These are phyloP conservation scores for Rattus rattus DNA, from an alignment of 2,113 vertebrate species.

Conservation along the genomic window DNA sequence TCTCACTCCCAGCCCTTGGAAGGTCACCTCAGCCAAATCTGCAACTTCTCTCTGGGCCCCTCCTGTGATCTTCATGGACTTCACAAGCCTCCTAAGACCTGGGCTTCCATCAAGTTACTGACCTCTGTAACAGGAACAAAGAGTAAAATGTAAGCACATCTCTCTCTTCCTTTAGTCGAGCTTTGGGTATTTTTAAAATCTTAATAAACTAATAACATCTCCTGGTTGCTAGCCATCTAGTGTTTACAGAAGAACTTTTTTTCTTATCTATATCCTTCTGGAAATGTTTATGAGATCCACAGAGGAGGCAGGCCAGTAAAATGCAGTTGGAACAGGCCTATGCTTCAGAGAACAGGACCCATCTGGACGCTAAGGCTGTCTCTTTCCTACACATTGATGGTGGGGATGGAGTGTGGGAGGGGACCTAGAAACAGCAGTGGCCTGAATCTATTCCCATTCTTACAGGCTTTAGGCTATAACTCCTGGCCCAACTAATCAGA, in stretches of 20 bases:
- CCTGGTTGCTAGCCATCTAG: slow-evolving; percentile 68
- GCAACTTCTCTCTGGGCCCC: background rate
- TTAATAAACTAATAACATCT: slow-evolving; percentile 78
- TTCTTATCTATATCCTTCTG: slow-evolving; percentile 78
- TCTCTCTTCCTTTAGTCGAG: slow-evolving; percentile 57
- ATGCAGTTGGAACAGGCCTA: slow-evolving; percentile 53
- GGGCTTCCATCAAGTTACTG: background rate
- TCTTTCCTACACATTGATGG: background rate
- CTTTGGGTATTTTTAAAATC: slow-evolving; percentile 73
- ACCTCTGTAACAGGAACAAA: slow-evolving; percentile 31
- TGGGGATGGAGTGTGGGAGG: background rate
- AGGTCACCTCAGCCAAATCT: background rate
- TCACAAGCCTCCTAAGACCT: background rate
- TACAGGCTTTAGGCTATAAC: slow-evolving; percentile 36
- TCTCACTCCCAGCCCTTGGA: background rate
- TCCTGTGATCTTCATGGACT: background rate
- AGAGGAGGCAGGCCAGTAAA: slow-evolving; percentile 59
- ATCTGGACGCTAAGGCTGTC: slow-evolving; percentile 69
- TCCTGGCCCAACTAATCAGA: slow-evolving; percentile 34
- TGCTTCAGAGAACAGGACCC: slow-evolving; percentile 64
- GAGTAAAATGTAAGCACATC: slow-evolving; percentile 54
- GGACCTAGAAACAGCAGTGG: background rate
- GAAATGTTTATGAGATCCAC: slow-evolving; percentile 77
- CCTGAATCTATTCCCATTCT: slow-evolving; percentile 17
- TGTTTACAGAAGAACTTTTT: slow-evolving; percentile 68